Evolutionary conservation across 2,888 invertebrate genomes (phyloP).

Genomic region (Drosophila suboccidentalis): DNA sequence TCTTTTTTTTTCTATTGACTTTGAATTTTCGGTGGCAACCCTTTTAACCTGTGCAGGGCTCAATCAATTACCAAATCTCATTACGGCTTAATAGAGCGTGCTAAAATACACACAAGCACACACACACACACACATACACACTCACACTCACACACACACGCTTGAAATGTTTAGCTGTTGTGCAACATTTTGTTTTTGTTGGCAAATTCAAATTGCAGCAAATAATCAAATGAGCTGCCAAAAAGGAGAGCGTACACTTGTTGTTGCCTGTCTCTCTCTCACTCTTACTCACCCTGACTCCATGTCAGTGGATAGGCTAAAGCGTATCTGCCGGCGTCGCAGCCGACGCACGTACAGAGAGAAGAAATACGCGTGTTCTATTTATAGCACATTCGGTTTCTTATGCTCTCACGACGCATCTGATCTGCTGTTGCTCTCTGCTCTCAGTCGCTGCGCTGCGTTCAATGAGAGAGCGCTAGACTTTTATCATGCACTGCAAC

Average conservation of each 20-base stretch:
- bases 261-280: background rate
- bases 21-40: conserved; percentile 34
- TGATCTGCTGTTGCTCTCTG: no score
- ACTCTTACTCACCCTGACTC: no score
- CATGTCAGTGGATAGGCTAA: background rate
- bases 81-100: conserved; percentile 79
- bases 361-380: no score
- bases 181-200: conserved; percentile 45
- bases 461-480: no score
- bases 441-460: no score
- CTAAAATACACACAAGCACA: conserved; percentile 29
- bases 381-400: no score
- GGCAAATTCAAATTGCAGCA: conserved; percentile 48
- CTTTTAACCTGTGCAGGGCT: conserved; percentile 47
- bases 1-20: conserved; percentile 23
- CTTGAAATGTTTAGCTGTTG: conserved; percentile 14
- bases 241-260: conserved; percentile 18
- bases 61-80: conserved; percentile 81
- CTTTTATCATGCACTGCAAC: no score
- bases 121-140: conserved; percentile 11
- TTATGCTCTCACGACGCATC: no score
- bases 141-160: conserved; percentile 14
- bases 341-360: no score
- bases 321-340: no score
- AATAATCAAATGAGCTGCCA: conserved; percentile 50